Percentiles rank a stretch among this genome's conserved stretches.
These are phyloP conservation scores for Lycophotia porphyrea DNA, from an alignment of 2,888 invertebrate species.

Conservation along the genomic window DNA sequence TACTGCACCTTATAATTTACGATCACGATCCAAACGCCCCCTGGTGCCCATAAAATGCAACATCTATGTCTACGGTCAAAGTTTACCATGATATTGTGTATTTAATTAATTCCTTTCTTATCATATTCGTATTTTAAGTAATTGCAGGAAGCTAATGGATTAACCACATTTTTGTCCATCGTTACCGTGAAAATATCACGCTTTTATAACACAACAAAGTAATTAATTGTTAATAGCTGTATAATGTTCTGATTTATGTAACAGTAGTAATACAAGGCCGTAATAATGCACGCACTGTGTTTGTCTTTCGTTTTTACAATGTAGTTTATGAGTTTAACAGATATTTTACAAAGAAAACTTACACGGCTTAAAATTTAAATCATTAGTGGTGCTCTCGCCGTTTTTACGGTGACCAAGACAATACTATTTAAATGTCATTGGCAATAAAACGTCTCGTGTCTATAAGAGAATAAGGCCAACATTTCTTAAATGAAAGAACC, in stretches of 20 bases:
- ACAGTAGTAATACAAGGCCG: neutral
- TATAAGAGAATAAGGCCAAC: neutral
- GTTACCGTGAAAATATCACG: slow-evolving; percentile 16
- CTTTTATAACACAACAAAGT: slow-evolving; percentile 21
- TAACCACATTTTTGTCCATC: slow-evolving; percentile 30
- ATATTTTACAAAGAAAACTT: neutral
- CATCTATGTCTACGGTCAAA: slow-evolving; percentile 50
- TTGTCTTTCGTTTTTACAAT: neutral
- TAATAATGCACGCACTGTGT: neutral
- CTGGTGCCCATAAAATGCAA: slow-evolving; percentile 52
- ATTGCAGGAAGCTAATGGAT: slow-evolving; percentile 47
- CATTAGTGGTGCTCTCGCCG: neutral
- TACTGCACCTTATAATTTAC: slow-evolving; percentile 63
- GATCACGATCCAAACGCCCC: slow-evolving; percentile 38
- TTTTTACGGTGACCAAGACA: neutral
- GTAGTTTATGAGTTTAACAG: neutral
- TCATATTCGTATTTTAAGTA: slow-evolving; percentile 42
- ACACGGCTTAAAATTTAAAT: neutral
- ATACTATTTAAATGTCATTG: neutral
- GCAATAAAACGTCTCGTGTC: neutral
- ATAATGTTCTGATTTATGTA: slow-evolving; percentile 43
- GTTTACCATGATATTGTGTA: slow-evolving; percentile 32
- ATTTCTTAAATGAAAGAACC: neutral
- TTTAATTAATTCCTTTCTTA: slow-evolving; percentile 36
- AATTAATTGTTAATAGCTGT: slow-evolving; percentile 35